Base-by-base conservation (phyloP, 2,113 vertebrate genomes). In the Camelus dromedarius region DNA sequence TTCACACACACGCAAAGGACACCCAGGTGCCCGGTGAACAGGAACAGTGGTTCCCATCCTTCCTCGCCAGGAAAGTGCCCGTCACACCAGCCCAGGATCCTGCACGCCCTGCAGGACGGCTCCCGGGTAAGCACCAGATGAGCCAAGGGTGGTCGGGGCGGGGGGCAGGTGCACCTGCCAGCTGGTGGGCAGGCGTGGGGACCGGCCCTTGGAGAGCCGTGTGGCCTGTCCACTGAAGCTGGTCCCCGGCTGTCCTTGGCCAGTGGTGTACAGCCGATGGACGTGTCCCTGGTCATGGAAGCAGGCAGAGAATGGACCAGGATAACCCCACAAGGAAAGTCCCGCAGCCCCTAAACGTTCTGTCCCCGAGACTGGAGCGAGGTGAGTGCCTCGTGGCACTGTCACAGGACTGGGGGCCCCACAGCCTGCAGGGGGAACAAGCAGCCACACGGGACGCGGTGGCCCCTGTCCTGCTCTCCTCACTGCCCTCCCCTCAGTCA, bases 91-190 rank as follows among this genome's bases (percentile, higher is more conserved):
- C 56, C 46, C 0, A 0, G 2, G 20, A 18, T 5, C 42, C 48
- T 2, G 1, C 32, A 6, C 26, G 3, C 77, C 46, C 5, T 5
- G 5, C 18, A 8, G 81, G 8, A 13, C 0, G 2, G n/a, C 66
- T 5, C 12, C 3, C 0, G 20, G 26, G 70, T n/a, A 16, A 20
- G 42, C 0, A 0, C 6, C 0, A 12, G 42, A 24, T 22, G 42
- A 42, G 8, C 19, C 32, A 1, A 14, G 24, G 1, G 15, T 16
- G 15, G 20, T 9, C 0, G 35, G 69, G 30, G 15, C 0, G 2
- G 1, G 8, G 52, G 22, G 64, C 52, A 1, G 14, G 5, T 10
- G 62, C 12, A 15, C 14, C 13, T 3, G n/a, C 88, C 9, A 0
- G 85, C 46, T 1, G 3, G 26, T 0, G 19, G 69, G 38, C 38